Conservation (phyloP, 2,797 vertebrate genomes). For the Lacerta bilineata region DNA sequence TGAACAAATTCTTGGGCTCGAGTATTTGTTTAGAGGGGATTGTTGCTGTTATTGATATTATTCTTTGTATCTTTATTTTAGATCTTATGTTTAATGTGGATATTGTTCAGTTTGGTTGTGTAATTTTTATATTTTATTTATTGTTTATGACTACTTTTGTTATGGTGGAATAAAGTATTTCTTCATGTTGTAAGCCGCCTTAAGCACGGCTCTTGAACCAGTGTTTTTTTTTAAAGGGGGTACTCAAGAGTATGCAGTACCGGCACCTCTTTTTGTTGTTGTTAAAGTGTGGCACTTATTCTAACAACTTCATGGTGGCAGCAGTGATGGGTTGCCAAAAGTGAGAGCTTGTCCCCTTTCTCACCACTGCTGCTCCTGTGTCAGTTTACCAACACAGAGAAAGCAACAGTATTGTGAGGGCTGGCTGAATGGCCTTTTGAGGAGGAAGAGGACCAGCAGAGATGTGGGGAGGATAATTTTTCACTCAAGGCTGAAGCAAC, state of each 20-base stretch:
- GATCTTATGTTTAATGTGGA: too few relatives aligned
- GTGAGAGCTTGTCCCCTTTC: background rate
- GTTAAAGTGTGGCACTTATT: too few relatives aligned
- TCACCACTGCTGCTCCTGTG: background rate
- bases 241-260: background rate
- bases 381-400: background rate
- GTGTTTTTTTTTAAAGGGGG: too few relatives aligned
- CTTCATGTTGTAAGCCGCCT: background rate
- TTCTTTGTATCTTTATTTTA: too few relatives aligned
- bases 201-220: too few relatives aligned
- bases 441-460: background rate
- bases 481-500: too few relatives aligned
- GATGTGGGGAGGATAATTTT: background rate
- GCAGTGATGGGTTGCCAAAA: background rate
- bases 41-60: too few relatives aligned
- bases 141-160: background rate
- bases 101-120: background rate
- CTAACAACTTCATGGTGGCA: background rate
- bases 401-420: background rate
- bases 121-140: background rate
- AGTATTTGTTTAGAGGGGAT: too few relatives aligned
- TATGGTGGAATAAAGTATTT: background rate
- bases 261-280: too few relatives aligned
- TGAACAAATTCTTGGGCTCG: too few relatives aligned
- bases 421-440: background rate